Percentiles rank a stretch among this genome's conserved stretches.
Evolutionary conservation across 2,113 vertebrate genomes (phyloP).

Genomic region (Neodon shergylaensis): DNA sequence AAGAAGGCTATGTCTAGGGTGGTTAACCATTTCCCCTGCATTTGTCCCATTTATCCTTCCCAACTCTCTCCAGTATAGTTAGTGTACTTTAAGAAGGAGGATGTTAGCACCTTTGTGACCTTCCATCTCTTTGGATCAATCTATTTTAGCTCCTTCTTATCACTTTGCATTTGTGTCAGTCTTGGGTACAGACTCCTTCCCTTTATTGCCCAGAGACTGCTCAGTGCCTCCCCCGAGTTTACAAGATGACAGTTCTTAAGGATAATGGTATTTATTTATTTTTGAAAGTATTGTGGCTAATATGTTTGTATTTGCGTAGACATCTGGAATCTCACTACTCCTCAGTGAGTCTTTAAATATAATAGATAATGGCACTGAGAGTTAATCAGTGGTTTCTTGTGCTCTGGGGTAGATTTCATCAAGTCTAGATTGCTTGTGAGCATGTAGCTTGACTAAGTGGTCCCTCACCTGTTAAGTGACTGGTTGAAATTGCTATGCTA

Average conservation of each 20-base stretch:
- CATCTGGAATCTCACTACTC: background rate
- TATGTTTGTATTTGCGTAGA: conserved; percentile 31
- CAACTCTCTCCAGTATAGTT: background rate
- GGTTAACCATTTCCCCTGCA: background rate
- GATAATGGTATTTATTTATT: background rate
- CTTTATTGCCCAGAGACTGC: conserved; percentile 18
- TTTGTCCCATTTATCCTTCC: background rate
- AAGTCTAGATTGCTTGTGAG: conserved; percentile 6
- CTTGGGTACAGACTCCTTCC: background rate
- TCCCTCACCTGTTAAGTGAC: conserved; percentile 4
- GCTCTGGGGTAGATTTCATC: conserved; percentile 33
- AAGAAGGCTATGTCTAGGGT: background rate
- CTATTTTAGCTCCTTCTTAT: background rate
- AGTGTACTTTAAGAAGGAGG: background rate
- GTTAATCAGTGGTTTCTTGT: conserved; percentile 40
- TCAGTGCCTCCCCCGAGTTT: background rate
- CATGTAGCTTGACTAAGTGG: conserved; percentile 15
- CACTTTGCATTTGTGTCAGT: background rate
- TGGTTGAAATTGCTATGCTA: background rate
- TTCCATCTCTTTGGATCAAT: conserved; percentile 9
- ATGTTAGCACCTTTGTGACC: background rate
- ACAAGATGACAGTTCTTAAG: background rate
- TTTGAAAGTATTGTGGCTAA: conserved; percentile 26
- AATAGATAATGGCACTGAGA: conserved; percentile 34
- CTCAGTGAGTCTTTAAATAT: conserved; percentile 52